These are phyloP conservation scores for Hyles lineata DNA, from an alignment of 2,888 invertebrate genomes.

Conservation along the genomic window DNA sequence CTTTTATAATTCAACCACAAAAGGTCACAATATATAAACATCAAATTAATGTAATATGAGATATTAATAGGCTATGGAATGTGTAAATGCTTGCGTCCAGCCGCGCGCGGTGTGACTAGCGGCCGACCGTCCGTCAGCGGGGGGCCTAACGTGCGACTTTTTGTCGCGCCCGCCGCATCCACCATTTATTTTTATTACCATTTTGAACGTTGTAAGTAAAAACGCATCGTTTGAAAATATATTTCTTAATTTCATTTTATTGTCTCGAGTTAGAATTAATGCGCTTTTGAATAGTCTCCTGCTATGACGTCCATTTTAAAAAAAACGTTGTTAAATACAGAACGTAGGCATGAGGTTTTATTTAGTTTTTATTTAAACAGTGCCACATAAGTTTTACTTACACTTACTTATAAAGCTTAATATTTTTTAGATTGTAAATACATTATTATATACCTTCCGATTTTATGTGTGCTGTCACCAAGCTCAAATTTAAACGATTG, in stretches of 20 bases:
- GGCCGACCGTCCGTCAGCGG: slow-evolving; percentile 56
- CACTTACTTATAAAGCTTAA: background rate
- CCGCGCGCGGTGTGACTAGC: slow-evolving; percentile 39
- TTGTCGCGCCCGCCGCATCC: slow-evolving; percentile 52
- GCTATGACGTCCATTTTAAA: background rate
- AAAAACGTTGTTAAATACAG: background rate
- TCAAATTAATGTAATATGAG: slow-evolving; percentile 44
- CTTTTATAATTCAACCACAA: slow-evolving; percentile 25
- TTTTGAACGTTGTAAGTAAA: slow-evolving; percentile 37
- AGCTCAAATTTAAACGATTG: too few relatives aligned
- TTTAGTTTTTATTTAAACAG: too few relatives aligned
- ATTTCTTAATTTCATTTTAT: slow-evolving; percentile 25
- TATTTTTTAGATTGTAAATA: background rate
- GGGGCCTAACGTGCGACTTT: slow-evolving; percentile 65
- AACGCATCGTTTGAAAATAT: slow-evolving; percentile 18
- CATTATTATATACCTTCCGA: background rate
- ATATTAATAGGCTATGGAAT: slow-evolving; percentile 50
- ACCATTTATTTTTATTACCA: slow-evolving; percentile 47
- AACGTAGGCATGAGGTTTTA: too few relatives aligned
- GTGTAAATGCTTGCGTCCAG: slow-evolving; percentile 44
- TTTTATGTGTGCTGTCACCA: too few relatives aligned
- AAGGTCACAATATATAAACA: slow-evolving; percentile 28
- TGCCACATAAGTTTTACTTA: background rate
- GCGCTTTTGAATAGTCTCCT: slow-evolving; percentile 1
- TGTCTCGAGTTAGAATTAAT: slow-evolving; percentile 17